Evolutionary conservation across 2,888 invertebrate genomes (phyloP), one percentile per base, ranked within the genome.

Genomic region (Desoria tigrina): DNA sequence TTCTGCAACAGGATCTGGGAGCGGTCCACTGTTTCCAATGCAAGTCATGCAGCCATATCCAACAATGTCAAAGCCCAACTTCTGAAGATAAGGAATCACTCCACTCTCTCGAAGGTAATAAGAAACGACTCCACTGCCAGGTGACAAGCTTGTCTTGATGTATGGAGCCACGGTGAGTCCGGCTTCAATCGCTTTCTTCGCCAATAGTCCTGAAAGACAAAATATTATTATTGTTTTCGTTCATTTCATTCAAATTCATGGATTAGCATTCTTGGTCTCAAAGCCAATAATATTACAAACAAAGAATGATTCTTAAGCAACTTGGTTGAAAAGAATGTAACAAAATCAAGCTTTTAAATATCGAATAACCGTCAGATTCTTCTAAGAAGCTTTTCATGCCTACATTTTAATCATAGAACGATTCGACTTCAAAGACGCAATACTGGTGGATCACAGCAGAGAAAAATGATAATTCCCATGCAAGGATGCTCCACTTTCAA

Each of bases 1-100:
- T 77, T 91, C 90, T 0, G 88, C 89, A n/a, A 96, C 89, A 76
- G 89, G 86, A 58, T 96, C 95, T 61, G 92, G 90, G 0, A 99
- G 86, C 0, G 96, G 95, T 0, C 98, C 98, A 4, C 94, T 94
- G 83, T 99, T 99, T 0, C 98, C 98, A 76, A 99, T 99, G 79
- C 99, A 99, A 0, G 98, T 98, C 97, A 97, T 98, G 80, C 99
- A 99, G 0, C 98, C 65, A 79, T 97, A 99, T n/a, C 98, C 98
- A 1, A 97, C 96, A 55, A 94, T 88, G 79, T 92, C 87, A 80
- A 98, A 99, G 7, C 97, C 97, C 1, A 97, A 83, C 78, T 89
- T 84, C 76, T 90, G 88, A 62, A 98, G 81, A 77, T 89, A 90
- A 0, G 94, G 92, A 18, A 93, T 86, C 1, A 98, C 95, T 0